Evolutionary conservation across 2,888 invertebrate species (phyloP).

Genomic region (Apodemia hepburni): DNA sequence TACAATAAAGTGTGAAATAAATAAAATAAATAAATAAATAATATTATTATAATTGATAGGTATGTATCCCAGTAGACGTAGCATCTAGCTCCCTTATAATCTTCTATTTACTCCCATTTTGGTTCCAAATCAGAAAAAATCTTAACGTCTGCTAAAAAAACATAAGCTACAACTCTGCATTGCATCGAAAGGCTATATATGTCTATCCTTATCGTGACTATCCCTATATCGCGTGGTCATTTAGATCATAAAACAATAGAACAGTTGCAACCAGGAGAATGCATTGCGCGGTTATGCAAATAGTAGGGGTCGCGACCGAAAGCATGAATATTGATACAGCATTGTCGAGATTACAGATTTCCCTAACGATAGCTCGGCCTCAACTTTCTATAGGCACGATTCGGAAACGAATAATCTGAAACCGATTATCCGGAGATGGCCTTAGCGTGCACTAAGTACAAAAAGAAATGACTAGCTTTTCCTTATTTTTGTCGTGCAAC

Average conservation of each 20-base stretch:
- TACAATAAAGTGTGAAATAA: too few relatives aligned
- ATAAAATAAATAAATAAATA: too few relatives aligned
- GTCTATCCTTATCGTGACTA: slow-evolving; percentile 72
- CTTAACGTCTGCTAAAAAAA: too few relatives aligned
- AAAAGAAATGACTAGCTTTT: slow-evolving; percentile 4
- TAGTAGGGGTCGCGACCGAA: slow-evolving; percentile 73
- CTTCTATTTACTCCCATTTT: too few relatives aligned
- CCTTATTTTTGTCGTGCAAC: slow-evolving; percentile 2
- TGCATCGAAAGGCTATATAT: slow-evolving; percentile 38
- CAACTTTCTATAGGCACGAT: slow-evolving; percentile 67
- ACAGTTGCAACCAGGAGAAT: slow-evolving; percentile 71
- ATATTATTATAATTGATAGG: too few relatives aligned
- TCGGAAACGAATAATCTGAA: slow-evolving; percentile 60
- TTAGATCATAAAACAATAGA: slow-evolving; percentile 79
- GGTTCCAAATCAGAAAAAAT: too few relatives aligned
- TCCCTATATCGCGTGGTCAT: slow-evolving; percentile 72
- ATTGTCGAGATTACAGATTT: slow-evolving; percentile 74
- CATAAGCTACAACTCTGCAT: not conserved
- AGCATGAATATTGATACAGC: slow-evolving; percentile 78
- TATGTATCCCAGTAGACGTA: too few relatives aligned
- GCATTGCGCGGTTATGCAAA: slow-evolving; percentile 77
- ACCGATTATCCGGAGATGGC: slow-evolving; percentile 55
- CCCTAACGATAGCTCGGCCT: slow-evolving; percentile 57
- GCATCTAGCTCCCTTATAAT: too few relatives aligned
- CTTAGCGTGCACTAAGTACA: slow-evolving; percentile 34